Base-by-base conservation (phyloP, 2,888 invertebrate species). In the Gastrophysa polygoni region DNA sequence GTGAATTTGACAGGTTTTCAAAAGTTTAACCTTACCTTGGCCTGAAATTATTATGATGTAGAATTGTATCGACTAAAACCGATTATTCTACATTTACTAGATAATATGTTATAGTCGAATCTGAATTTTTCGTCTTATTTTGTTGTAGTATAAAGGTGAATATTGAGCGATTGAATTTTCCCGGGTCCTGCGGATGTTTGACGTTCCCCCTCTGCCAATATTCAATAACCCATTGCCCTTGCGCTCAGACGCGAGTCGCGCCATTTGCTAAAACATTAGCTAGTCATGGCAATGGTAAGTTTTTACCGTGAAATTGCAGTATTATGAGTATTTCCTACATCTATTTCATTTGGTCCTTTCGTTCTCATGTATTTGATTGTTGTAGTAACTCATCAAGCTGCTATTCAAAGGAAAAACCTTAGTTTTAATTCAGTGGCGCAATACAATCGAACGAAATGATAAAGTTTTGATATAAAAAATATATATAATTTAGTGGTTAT, bases 241-340 rank as follows among this genome's bases (percentile, higher is more conserved):
- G 78, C 77, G 77, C 76, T 72, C 69, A 78, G 77, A 78, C 78
- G 78, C 77, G 77, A 75, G 71, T 76, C 81, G 82, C 82, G 83
- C 83, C 83, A 83, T 83, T 82, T 82, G 81, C 82, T 80, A 81
- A 38, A 79, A 78, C 76, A 77, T 75, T 78, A 70, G 73, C 76
- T 80, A 78, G 79, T 78, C 75, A 82, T 82, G 81, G 81, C 81
- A 78, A 76, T 80, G 82, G 81, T 82, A 77, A 82, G 82, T 80
- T 75, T 73, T 72, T 64, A 59, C 49, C 18, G 28, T 18, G 50
- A 66, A 64, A 56, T 54, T 43, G 57, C 57, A 48, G 44, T 58
- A 46, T 29, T 59, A 43, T 38, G 17, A 29, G 43, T 56, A 29
- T 49, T 63, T 11, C 14, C 14, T n/a, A 38, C 38, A n/a, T 7